phyloP scores from a whole-genome alignment of 1,140 invertebrate genomes.

The Antheraea mylitta region DNA sequence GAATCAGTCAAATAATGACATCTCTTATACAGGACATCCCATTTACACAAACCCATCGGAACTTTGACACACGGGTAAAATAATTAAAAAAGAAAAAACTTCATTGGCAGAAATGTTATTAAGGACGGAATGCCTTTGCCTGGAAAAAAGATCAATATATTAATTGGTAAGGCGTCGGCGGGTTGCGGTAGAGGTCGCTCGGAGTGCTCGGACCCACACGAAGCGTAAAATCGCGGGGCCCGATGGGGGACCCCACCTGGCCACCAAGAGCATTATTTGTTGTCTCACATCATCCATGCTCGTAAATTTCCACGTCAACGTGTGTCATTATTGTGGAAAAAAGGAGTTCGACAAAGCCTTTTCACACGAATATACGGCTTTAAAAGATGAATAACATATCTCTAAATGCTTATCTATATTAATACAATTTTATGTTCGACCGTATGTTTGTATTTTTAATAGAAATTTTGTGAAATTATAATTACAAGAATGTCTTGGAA shows the following conservation, averaged over 20 bases:
- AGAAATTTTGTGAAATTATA: background rate
- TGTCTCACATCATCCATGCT: slow-evolving; percentile 73
- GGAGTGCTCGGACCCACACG: slow-evolving; percentile 56
- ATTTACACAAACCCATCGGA: background rate
- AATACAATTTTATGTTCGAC: background rate
- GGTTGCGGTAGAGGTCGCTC: slow-evolving; percentile 18
- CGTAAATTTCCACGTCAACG: slow-evolving; percentile 76
- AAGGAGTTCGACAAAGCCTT: slow-evolving; percentile 67
- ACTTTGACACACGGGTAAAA: background rate
- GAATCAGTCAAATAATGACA: no score
- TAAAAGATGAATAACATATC: slow-evolving; percentile 31
- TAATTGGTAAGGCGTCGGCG: slow-evolving; percentile 54
- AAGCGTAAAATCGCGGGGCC: slow-evolving; percentile 73
- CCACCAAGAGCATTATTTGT: slow-evolving; percentile 70
- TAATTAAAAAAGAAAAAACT: background rate
- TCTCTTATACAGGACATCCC: no score
- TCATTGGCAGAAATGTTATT: slow-evolving; percentile 2
- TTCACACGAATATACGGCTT: slow-evolving; percentile 60
- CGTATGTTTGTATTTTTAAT: background rate
- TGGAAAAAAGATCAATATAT: slow-evolving; percentile 47
- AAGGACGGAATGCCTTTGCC: background rate
- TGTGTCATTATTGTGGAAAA: slow-evolving; percentile 75
- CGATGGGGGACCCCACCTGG: slow-evolving; percentile 64
- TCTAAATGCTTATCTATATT: background rate
- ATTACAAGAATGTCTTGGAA: background rate